Percentiles rank a stretch among this genome's conserved stretches.
Evolutionary conservation across 2,113 vertebrate species (phyloP).

Genomic region (Grantiella picta): DNA sequence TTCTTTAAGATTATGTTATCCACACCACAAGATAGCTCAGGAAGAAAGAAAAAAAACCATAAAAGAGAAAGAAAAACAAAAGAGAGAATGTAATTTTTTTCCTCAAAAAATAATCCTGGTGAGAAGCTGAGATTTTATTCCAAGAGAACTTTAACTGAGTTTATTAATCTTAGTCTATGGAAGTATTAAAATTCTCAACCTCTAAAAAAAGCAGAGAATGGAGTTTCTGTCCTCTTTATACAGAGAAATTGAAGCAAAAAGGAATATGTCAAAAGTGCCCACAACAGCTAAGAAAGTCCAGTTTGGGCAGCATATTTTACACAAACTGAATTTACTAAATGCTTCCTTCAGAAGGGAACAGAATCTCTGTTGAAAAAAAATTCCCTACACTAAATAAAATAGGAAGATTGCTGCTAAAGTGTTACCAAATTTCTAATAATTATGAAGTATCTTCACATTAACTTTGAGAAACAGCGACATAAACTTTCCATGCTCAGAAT

Average conservation of each 20-base stretch:
- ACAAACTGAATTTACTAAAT: neutral
- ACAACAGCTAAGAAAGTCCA: neutral
- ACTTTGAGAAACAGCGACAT: neutral
- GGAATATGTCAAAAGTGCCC: neutral
- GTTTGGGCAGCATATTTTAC: neutral
- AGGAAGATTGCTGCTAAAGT: neutral
- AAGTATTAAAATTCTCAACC: neutral
- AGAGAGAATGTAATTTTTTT: neutral
- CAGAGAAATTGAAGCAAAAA: neutral
- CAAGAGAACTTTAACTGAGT: neutral
- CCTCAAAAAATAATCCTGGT: neutral
- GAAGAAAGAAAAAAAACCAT: neutral
- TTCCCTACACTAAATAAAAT: neutral
- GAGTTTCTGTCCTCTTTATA: neutral
- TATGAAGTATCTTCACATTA: neutral
- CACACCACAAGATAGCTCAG: neutral
- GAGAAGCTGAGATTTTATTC: neutral
- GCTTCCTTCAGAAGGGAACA: neutral
- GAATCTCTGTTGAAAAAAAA: neutral
- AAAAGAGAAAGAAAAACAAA: fast-evolving
- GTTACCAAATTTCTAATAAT: neutral
- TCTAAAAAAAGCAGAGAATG: neutral
- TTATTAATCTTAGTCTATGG: neutral
- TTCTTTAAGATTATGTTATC: neutral
- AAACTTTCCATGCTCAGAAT: neutral